A percentile compares a stretch with the other conserved stretches of the same genome.
phyloP scores from a whole-genome alignment of 1,140 invertebrate genomes.

The Ooceraea biroi region DNA sequence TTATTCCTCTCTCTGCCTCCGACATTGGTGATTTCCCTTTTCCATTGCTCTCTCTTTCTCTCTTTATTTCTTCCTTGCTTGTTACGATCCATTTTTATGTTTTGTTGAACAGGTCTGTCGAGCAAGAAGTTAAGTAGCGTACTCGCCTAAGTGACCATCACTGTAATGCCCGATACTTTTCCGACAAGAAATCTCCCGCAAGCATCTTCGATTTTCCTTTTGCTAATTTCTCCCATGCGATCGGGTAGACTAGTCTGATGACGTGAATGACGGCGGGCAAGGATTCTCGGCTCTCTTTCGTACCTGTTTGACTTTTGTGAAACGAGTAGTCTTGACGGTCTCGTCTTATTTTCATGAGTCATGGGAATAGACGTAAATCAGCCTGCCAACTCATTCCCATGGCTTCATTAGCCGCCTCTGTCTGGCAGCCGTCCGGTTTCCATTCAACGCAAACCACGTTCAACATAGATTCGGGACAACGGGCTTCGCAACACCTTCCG shows the following conservation, averaged over 20 bases:
- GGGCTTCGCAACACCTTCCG: neutral
- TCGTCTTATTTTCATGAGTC: slow-evolving; percentile 57
- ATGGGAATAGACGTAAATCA: slow-evolving; percentile 24
- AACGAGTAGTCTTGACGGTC: slow-evolving; percentile 18
- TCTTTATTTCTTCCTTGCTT: neutral
- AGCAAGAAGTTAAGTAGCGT: slow-evolving; percentile 53
- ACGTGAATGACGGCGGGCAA: neutral
- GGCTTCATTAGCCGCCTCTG: slow-evolving; percentile 3
- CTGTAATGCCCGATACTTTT: slow-evolving; percentile 18
- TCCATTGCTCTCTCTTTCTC: slow-evolving; percentile 41
- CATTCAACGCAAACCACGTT: neutral
- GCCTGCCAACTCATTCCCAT: slow-evolving; percentile 22
- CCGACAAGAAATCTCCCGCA: slow-evolving; percentile 24
- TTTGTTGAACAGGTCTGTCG: slow-evolving; percentile 18
- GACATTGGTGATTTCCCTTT: slow-evolving; percentile 68
- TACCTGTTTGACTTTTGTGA: neutral
- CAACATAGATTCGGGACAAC: neutral
- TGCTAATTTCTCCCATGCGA: slow-evolving; percentile 65
- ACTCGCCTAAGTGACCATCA: slow-evolving; percentile 49
- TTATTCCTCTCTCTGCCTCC: slow-evolving; percentile 14
- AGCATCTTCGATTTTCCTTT: slow-evolving; percentile 67
- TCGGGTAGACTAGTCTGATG: slow-evolving; percentile 52
- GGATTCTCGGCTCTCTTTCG: too few relatives aligned
- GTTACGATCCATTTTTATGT: neutral
- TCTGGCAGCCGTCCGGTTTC: neutral